Evolutionary conservation across 2,113 vertebrate species (phyloP).

Genomic region (Solenodon paradoxus): DNA sequence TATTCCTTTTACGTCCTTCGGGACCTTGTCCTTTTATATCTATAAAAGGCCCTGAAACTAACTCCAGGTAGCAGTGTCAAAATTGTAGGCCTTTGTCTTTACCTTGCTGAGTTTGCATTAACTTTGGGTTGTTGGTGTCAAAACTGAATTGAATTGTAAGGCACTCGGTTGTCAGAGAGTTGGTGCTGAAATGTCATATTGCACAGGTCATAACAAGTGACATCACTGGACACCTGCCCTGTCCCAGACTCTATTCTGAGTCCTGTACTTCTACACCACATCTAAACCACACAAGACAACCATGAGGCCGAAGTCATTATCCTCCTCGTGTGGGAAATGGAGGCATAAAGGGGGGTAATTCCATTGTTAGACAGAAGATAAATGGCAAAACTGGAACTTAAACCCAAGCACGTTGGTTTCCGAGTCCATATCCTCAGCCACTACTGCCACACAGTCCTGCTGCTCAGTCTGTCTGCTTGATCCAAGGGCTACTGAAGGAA

Average conservation of each 20-base stretch:
- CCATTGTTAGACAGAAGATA: background rate
- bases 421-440: background rate
- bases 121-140: background rate
- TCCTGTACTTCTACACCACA: background rate
- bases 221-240: background rate
- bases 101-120: background rate
- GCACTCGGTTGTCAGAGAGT: background rate
- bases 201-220: background rate
- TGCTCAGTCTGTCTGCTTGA: background rate
- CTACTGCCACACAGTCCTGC: accelerated
- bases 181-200: background rate
- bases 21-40: background rate
- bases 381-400: background rate
- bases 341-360: background rate
- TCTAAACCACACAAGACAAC: background rate
- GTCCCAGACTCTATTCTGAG: background rate
- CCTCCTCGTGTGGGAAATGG: background rate
- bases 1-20: background rate
- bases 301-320: background rate
- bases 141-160: background rate
- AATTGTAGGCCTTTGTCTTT: background rate
- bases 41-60: background rate
- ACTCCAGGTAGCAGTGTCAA: background rate
- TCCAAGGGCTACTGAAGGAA: background rate
- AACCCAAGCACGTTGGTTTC: background rate